Percentiles rank a stretch among this genome's conserved stretches.
These are phyloP conservation scores for Drosophila borborema DNA, from an alignment of 2,888 invertebrate species.

Conservation along the genomic window DNA sequence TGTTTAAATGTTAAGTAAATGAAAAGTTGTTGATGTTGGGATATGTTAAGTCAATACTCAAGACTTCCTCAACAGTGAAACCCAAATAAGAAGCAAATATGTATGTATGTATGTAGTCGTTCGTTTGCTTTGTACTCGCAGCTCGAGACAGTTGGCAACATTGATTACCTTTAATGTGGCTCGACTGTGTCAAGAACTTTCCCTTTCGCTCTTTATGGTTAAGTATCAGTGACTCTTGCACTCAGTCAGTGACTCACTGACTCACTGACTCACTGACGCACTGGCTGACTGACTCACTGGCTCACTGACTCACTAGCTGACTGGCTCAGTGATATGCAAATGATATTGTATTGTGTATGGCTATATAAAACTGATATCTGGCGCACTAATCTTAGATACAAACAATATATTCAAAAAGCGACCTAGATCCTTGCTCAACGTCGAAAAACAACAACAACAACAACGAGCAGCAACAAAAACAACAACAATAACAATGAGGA, in stretches of 20 bases:
- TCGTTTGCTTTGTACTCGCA: conserved; percentile 3
- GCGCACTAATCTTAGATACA: conserved; percentile 77
- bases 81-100: not conserved
- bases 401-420: conserved; percentile 79
- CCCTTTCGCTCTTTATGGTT: conserved; percentile 8
- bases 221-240: conserved; percentile 12
- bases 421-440: conserved; percentile 74
- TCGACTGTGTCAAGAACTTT: conserved; percentile 10
- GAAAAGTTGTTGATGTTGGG: not conserved
- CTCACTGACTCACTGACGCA: conserved; percentile 25
- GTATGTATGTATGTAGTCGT: not conserved
- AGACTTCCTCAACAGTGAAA: not conserved
- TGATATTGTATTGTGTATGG: conserved; percentile 70
- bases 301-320: conserved; percentile 12
- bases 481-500: conserved; percentile 57
- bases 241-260: conserved; percentile 3
- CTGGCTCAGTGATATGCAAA: conserved; percentile 66
- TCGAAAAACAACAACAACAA: conserved; percentile 43
- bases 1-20: not conserved
- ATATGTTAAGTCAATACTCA: not conserved
- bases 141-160: conserved; percentile 4
- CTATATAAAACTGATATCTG: conserved; percentile 76
- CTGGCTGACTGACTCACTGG: conserved; percentile 22
- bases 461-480: conserved; percentile 34
- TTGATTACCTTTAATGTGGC: conserved; percentile 30